These are phyloP conservation scores for Oryzias dopingdopingensis DNA, from an alignment of 2,797 vertebrate species.

Conservation along the genomic window DNA sequence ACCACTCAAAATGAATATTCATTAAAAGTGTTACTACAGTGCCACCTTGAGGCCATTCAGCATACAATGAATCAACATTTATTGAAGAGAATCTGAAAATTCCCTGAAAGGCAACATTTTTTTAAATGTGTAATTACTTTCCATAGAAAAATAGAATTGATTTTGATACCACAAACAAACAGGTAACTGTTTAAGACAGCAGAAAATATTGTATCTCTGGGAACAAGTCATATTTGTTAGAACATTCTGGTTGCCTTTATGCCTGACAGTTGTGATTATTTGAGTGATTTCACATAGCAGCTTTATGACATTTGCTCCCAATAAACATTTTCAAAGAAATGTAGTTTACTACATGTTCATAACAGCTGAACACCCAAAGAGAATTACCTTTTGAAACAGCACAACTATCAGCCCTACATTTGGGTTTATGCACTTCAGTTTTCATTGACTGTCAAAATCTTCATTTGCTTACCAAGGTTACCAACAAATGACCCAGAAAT, in stretches of 20 bases:
- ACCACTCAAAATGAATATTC: not conserved
- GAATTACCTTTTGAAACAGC: slow-evolving; percentile 7
- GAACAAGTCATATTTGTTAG: slow-evolving; percentile 23
- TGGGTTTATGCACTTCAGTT: not conserved
- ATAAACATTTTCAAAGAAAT: slow-evolving; percentile 11
- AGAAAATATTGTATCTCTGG: slow-evolving; percentile 27
- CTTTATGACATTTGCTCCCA: slow-evolving; percentile 7
- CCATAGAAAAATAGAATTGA: slow-evolving; percentile 12
- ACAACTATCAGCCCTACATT: not conserved
- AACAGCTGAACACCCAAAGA: slow-evolving; percentile 12
- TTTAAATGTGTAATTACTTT: slow-evolving; percentile 5
- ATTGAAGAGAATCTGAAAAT: slow-evolving; percentile 3
- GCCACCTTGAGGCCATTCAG: slow-evolving; percentile 56
- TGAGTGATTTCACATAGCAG: slow-evolving; percentile 7
- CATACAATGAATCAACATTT: too few relatives aligned
- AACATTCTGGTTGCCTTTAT: slow-evolving; percentile 53
- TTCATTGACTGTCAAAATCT: not conserved
- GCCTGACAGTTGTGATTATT: slow-evolving; percentile 10
- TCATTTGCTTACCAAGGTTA: too few relatives aligned
- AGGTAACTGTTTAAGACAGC: not conserved
- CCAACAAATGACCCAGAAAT: too few relatives aligned
- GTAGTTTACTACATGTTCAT: not conserved
- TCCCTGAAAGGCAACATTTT: not conserved
- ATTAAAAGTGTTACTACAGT: slow-evolving; percentile 36
- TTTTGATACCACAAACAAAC: slow-evolving; percentile 6